Evolutionary conservation across 2,888 invertebrate genomes (phyloP).

Genomic region (Hirtodrosophila alboralis): DNA sequence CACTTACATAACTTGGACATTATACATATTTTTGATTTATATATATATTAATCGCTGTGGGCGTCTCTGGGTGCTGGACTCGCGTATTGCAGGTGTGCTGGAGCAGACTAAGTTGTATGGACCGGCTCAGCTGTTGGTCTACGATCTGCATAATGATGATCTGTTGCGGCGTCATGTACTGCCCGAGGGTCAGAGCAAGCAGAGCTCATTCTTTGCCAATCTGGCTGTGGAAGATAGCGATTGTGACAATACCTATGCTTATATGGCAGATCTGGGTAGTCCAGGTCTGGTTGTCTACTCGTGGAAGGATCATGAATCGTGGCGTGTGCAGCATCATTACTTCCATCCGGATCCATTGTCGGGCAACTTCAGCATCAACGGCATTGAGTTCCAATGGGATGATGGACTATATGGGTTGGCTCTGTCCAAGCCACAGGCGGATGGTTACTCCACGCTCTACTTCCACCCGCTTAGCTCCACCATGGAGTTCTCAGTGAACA

Average conservation of each 20-base stretch:
- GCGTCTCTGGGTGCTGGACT: slow-evolving; percentile 92
- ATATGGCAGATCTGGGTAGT: slow-evolving; percentile 89
- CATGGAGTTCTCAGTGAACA: slow-evolving; percentile 90
- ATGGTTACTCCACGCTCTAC: slow-evolving; percentile 89
- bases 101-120: slow-evolving; percentile 85
- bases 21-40: no score
- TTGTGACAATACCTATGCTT: slow-evolving; percentile 90
- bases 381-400: slow-evolving; percentile 89
- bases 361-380: slow-evolving; percentile 89
- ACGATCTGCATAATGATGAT: slow-evolving; percentile 89
- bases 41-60: slow-evolving; percentile 92
- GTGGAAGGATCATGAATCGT: slow-evolving; percentile 89
- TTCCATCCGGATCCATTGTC: slow-evolving; percentile 90
- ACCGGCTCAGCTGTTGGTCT: slow-evolving; percentile 88
- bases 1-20: no score
- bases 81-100: slow-evolving; percentile 88
- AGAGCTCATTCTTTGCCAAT: slow-evolving; percentile 90
- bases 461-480: slow-evolving; percentile 92
- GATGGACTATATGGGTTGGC: slow-evolving; percentile 92
- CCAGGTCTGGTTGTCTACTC: slow-evolving; percentile 91
- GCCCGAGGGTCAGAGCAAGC: slow-evolving; percentile 87
- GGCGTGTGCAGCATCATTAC: slow-evolving; percentile 89
- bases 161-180: slow-evolving; percentile 88
- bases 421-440: slow-evolving; percentile 87
- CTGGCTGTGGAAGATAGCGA: slow-evolving; percentile 90